phyloP scores from a whole-genome alignment of 1,140 invertebrate genomes.

The Aphelenchoides fujianensis region DNA sequence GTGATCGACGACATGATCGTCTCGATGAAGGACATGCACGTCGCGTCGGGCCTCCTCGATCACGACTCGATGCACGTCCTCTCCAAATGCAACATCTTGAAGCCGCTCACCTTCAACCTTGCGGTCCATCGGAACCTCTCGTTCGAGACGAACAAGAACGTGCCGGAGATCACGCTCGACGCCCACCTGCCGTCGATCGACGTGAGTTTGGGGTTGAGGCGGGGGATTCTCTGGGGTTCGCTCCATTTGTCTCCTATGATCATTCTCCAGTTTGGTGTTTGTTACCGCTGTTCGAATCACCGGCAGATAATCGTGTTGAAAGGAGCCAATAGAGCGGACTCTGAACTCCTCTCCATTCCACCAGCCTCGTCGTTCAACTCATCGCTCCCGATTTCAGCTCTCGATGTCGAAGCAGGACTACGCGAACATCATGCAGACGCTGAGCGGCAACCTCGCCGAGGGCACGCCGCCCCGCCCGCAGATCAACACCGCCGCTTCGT shows the following conservation, averaged over 20 bases:
- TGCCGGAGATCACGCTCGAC: slow-evolving; percentile 78
- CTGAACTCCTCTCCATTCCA: too few relatives aligned
- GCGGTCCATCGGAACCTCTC: slow-evolving; percentile 80
- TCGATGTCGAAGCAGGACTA: slow-evolving; percentile 77
- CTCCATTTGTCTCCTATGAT: too few relatives aligned
- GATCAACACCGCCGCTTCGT: background rate
- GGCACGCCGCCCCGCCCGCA: slow-evolving; percentile 46
- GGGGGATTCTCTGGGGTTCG: too few relatives aligned
- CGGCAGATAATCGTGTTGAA: too few relatives aligned
- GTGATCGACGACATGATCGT: slow-evolving; percentile 54
- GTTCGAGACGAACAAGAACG: slow-evolving; percentile 73
- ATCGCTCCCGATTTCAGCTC: slow-evolving; percentile 68
- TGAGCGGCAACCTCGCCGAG: slow-evolving; percentile 79
- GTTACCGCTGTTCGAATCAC: too few relatives aligned
- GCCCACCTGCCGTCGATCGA: slow-evolving; percentile 76
- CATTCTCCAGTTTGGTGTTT: too few relatives aligned
- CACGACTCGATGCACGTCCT: slow-evolving; percentile 16
- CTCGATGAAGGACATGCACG: slow-evolving; percentile 35
- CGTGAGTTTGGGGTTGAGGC: too few relatives aligned
- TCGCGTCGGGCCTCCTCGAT: background rate
- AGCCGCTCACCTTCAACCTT: slow-evolving; percentile 78
- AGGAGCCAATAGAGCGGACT: too few relatives aligned
- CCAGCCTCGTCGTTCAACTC: too few relatives aligned
- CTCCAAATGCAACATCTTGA: slow-evolving; percentile 70
- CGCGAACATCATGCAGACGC: slow-evolving; percentile 73